These are phyloP conservation scores for Drosophila kohkoa DNA, from an alignment of 1,140 invertebrate genomes.

Conservation along the genomic window DNA sequence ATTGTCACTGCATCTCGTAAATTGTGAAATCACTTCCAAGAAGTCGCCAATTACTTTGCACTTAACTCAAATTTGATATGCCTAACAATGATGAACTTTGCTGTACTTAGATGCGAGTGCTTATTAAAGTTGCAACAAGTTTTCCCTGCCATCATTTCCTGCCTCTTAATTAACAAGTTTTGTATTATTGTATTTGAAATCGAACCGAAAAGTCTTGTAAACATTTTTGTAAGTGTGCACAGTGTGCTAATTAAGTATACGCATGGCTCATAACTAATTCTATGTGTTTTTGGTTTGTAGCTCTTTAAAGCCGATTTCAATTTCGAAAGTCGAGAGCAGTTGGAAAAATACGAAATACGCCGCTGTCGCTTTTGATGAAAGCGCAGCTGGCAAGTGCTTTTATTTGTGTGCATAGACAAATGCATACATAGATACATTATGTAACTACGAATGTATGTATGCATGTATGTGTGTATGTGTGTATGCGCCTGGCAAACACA, in stretches of 20 bases:
- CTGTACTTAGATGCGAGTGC: slow-evolving; percentile 11
- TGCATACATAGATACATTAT: not conserved
- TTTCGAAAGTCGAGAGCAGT: not conserved
- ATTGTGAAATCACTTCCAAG: not conserved
- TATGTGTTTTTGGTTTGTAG: not conserved
- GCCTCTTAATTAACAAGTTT: slow-evolving; percentile 42
- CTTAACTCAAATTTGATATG: slow-evolving; percentile 21
- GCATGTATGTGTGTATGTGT: slow-evolving; percentile 1
- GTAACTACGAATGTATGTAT: not conserved
- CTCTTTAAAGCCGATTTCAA: slow-evolving; percentile 17
- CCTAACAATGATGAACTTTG: not conserved
- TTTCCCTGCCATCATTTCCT: slow-evolving; percentile 9
- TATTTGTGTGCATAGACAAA: not conserved
- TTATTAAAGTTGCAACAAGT: slow-evolving; percentile 32
- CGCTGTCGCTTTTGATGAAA: not conserved
- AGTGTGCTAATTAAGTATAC: slow-evolving; percentile 5
- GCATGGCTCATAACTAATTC: not conserved
- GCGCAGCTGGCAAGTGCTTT: slow-evolving; percentile 5
- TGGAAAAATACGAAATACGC: not conserved
- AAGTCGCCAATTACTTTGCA: slow-evolving; percentile 3
- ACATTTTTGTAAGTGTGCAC: not conserved
- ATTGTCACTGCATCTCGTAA: slow-evolving; percentile 73
- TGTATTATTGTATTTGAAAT: not conserved
- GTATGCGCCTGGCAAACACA: slow-evolving; percentile 5
- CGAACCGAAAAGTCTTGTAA: slow-evolving; percentile 4